phyloP scores from a whole-genome alignment of 2,797 vertebrate species.

The Staurois parvus region DNA sequence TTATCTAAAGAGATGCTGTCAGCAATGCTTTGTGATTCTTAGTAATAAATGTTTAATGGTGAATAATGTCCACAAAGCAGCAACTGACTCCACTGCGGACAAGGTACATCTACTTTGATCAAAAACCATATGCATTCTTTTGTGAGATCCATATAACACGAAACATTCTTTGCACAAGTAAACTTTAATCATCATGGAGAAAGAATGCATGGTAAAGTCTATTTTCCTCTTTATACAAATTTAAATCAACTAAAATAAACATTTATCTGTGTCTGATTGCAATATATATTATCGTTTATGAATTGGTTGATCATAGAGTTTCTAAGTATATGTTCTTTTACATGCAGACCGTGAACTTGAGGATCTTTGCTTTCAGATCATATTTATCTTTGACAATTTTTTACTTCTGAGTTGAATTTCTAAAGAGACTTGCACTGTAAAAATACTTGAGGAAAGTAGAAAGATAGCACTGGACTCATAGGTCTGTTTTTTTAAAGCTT shows the following conservation, averaged over 20 bases:
- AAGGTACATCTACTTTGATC: conserved; percentile 40
- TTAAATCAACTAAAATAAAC: not conserved
- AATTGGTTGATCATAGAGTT: not conserved
- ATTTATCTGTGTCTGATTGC: not conserved
- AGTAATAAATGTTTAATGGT: conserved; percentile 18
- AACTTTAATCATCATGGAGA: not conserved
- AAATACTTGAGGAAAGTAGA: too few relatives aligned
- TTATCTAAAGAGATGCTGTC: conserved; percentile 33
- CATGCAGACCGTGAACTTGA: not conserved
- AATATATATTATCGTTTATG: not conserved
- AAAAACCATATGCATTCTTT: not conserved
- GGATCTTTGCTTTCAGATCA: not conserved
- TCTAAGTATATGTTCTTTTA: not conserved
- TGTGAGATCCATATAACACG: conserved; percentile 20
- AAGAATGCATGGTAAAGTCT: not conserved
- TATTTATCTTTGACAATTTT: not conserved
- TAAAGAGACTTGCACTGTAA: not conserved
- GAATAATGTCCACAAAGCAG: not conserved
- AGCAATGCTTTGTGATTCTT: conserved; percentile 23
- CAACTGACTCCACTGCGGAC: not conserved
- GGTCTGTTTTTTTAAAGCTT: too few relatives aligned
- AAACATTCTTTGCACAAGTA: conserved; percentile 21
- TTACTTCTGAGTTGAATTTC: not conserved
- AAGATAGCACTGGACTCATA: too few relatives aligned
- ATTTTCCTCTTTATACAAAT: not conserved